These are phyloP conservation scores for Drosophila melanosoma DNA, from an alignment of 2,888 invertebrate genomes.

Conservation along the genomic window DNA sequence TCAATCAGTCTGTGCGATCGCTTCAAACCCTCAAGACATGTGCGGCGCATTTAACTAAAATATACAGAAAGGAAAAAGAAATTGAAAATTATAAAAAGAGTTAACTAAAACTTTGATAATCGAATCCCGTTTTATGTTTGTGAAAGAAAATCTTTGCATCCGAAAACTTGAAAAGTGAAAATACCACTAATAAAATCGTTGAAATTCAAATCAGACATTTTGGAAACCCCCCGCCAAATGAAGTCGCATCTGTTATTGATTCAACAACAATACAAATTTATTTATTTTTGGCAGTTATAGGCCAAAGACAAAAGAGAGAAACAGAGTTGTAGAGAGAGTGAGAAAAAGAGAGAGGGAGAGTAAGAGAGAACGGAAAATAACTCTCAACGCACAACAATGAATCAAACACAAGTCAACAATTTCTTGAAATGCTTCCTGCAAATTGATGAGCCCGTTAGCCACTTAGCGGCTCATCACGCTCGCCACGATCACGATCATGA, in stretches of 20 bases:
- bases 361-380: slow-evolving; percentile 15
- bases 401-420: slow-evolving; percentile 75
- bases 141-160: slow-evolving; percentile 49
- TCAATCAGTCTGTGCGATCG: slow-evolving; percentile 71
- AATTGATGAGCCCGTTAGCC: slow-evolving; percentile 70
- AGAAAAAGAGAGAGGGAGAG: neutral
- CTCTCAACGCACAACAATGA: slow-evolving; percentile 52
- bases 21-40: slow-evolving; percentile 61
- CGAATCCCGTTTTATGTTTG: slow-evolving; percentile 53
- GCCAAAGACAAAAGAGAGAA: slow-evolving; percentile 44
- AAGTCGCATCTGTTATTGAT: slow-evolving; percentile 33
- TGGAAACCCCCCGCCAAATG: slow-evolving; percentile 27
- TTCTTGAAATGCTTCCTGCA: slow-evolving; percentile 77
- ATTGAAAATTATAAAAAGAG: slow-evolving; percentile 1
- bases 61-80: slow-evolving; percentile 1
- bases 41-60: slow-evolving; percentile 22
- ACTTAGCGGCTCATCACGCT: slow-evolving; percentile 43
- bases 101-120: slow-evolving; percentile 9
- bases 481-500: slow-evolving; percentile 51
- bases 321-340: slow-evolving; percentile 3
- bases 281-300: slow-evolving; percentile 50
- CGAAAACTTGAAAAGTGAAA: slow-evolving; percentile 57
- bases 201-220: slow-evolving; percentile 33
- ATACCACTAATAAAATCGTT: slow-evolving; percentile 24
- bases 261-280: slow-evolving; percentile 27